A percentile compares a stretch with the other conserved stretches of the same genome.
Evolutionary conservation across 2,797 vertebrate species (phyloP).

Genomic region (Prionace glauca): DNA sequence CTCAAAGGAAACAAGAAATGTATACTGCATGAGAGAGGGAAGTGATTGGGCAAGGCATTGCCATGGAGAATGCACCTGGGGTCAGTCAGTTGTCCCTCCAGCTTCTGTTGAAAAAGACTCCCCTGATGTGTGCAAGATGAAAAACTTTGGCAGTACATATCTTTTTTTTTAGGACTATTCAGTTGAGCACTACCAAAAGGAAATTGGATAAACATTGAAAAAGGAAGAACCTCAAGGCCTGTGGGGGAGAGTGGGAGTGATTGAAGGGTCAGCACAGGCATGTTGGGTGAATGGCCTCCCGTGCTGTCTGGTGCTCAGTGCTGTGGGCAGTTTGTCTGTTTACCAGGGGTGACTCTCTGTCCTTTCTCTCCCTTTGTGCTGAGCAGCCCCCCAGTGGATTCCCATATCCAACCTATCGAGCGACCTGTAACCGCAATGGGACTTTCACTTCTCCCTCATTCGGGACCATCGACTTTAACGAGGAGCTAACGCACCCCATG

Average conservation of each 20-base stretch:
- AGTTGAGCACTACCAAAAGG: not conserved
- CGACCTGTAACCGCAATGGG: slow-evolving; percentile 38
- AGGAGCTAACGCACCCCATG: slow-evolving; percentile 37
- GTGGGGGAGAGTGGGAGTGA: not conserved
- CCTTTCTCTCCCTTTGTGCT: too few relatives aligned
- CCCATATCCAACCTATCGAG: slow-evolving; percentile 35
- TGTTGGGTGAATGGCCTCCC: not conserved
- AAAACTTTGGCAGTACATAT: too few relatives aligned
- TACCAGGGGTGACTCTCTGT: not conserved
- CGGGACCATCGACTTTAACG: slow-evolving; percentile 43
- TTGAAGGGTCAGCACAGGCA: not conserved
- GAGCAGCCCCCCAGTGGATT: slow-evolving; percentile 1
- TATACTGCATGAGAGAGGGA: too few relatives aligned
- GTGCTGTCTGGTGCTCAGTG: not conserved
- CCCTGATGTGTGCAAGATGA: too few relatives aligned
- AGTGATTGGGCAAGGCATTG: too few relatives aligned
- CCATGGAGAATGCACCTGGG: too few relatives aligned
- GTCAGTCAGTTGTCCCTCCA: too few relatives aligned
- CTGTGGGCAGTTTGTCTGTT: not conserved
- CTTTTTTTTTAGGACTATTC: too few relatives aligned
- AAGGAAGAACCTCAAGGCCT: not conserved
- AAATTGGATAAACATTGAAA: not conserved
- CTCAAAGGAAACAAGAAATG: too few relatives aligned
- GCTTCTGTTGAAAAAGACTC: too few relatives aligned
- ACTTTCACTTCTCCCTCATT: slow-evolving; percentile 33